phyloP scores from a whole-genome alignment of 1,140 invertebrate species.

The Dryas iulia region DNA sequence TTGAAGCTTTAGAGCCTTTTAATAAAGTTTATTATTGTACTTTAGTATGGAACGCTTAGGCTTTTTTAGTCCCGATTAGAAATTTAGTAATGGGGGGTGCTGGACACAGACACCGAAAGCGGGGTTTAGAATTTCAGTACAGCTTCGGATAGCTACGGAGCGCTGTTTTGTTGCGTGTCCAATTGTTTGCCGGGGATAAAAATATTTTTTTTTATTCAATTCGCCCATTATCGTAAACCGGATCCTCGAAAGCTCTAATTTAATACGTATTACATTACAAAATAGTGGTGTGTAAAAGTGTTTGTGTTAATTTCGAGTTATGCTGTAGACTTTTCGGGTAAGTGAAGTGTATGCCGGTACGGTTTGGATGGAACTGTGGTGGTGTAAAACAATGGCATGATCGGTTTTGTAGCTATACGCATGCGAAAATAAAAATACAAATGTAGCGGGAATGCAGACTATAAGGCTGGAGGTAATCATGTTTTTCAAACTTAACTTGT shows the following conservation, averaged over 20 bases:
- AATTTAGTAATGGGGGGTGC: conserved; percentile 79
- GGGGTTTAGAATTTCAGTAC: conserved; percentile 79
- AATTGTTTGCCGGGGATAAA: conserved; percentile 63
- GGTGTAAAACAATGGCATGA: conserved; percentile 65
- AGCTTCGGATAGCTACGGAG: conserved; percentile 78
- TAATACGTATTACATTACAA: conserved; percentile 33
- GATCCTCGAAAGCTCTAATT: conserved; percentile 35
- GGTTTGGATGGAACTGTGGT: conserved; percentile 59
- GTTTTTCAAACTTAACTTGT: conserved; percentile 24
- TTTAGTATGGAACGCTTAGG: conserved; percentile 16
- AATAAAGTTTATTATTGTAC: conserved; percentile 19
- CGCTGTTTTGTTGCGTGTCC: conserved; percentile 69
- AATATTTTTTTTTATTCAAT: conserved; percentile 60
- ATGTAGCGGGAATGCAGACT: conserved; percentile 53
- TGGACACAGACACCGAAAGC: conserved; percentile 74
- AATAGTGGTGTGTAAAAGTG: conserved; percentile 49
- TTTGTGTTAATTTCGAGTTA: conserved; percentile 47
- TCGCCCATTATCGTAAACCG: conserved; percentile 43
- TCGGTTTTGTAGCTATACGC: conserved; percentile 47
- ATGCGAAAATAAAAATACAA: conserved; percentile 48
- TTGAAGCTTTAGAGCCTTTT: conserved; percentile 20
- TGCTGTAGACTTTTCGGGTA: conserved; percentile 54
- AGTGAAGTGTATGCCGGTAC: conserved; percentile 67
- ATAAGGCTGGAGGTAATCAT: conserved; percentile 49
- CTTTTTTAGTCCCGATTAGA: conserved; percentile 45